These are phyloP conservation scores for Entomobrya multifasciata DNA, from an alignment of 2,888 invertebrate genomes.

Conservation along the genomic window DNA sequence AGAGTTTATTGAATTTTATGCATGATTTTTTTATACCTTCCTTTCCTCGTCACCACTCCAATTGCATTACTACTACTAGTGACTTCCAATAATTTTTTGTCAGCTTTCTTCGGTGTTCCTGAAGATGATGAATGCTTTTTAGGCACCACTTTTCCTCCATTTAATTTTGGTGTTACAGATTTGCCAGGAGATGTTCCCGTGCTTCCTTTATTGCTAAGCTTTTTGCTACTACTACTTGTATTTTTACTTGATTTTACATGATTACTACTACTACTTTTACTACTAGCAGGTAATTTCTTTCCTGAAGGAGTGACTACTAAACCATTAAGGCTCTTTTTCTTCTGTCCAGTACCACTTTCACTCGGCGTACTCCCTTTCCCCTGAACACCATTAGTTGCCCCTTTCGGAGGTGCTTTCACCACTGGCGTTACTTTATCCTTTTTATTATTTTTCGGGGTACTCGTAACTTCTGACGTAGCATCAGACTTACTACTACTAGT, in stretches of 20 bases:
- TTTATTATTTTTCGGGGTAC: constrained; percentile 8
- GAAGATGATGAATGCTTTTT: constrained; percentile 46
- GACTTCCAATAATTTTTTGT: constrained; percentile 65
- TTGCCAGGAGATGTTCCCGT: constrained; percentile 5
- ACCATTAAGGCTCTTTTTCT: constrained; percentile 56
- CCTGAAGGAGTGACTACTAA: constrained; percentile 32
- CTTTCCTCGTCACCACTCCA: constrained; percentile 54
- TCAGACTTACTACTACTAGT: constrained; percentile 38
- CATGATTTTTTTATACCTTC: constrained; percentile 50
- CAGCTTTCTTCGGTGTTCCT: constrained; percentile 40
- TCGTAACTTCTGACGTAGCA: not conserved
- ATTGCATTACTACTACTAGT: constrained; percentile 49
- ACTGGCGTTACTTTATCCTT: constrained; percentile 46
- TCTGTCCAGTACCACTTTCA: constrained; percentile 14
- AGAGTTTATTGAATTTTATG: not conserved
- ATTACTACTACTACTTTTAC: constrained; percentile 6
- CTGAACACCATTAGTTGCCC: not conserved
- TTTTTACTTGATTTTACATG: constrained; percentile 35
- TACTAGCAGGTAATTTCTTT: constrained; percentile 46
- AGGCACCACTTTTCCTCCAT: constrained; percentile 58
- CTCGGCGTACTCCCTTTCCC: not conserved
- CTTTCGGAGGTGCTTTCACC: constrained; percentile 33
- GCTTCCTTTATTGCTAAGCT: constrained; percentile 45
- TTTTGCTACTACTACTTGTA: constrained; percentile 4
- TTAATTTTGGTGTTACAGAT: constrained; percentile 46